Evolutionary conservation across 2,113 vertebrate species (phyloP).

Genomic region (Raja brachyura): DNA sequence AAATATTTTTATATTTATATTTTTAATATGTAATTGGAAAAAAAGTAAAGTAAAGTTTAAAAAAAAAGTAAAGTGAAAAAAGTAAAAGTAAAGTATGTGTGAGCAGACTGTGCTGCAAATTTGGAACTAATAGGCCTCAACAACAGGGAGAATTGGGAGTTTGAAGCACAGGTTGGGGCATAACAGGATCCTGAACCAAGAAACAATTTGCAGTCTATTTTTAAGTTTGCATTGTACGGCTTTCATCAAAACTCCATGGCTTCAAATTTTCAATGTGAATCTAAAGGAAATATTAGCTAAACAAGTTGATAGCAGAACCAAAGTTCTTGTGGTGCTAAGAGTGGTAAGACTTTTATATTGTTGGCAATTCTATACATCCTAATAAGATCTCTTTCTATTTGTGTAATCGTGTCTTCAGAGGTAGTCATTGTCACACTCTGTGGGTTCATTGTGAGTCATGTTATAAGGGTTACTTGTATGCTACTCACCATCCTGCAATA

Average conservation of each 20-base stretch:
- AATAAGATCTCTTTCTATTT: neutral
- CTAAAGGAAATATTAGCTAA: neutral
- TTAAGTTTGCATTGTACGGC: neutral
- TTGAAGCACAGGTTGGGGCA: neutral
- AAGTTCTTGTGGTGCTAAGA: neutral
- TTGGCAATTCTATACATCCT: neutral
- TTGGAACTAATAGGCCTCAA: neutral
- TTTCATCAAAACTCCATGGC: neutral
- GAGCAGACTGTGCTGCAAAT: neutral
- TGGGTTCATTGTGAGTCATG: too few species aligned
- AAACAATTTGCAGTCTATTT: neutral
- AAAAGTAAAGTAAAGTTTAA: neutral
- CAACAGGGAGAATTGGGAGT: neutral
- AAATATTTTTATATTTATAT: too few species aligned
- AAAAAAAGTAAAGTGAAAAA: neutral
- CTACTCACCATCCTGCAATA: too few species aligned
- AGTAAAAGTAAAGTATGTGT: neutral
- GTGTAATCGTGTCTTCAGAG: too few species aligned
- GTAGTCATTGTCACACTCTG: too few species aligned
- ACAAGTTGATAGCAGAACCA: neutral
- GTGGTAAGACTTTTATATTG: neutral
- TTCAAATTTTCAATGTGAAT: neutral
- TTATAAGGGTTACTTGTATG: too few species aligned
- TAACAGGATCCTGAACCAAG: neutral
- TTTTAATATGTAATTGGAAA: neutral